Evolutionary conservation across 2,888 invertebrate species (phyloP), one percentile per base, ranked within the genome.

Genomic region (Calameuta idolon): DNA sequence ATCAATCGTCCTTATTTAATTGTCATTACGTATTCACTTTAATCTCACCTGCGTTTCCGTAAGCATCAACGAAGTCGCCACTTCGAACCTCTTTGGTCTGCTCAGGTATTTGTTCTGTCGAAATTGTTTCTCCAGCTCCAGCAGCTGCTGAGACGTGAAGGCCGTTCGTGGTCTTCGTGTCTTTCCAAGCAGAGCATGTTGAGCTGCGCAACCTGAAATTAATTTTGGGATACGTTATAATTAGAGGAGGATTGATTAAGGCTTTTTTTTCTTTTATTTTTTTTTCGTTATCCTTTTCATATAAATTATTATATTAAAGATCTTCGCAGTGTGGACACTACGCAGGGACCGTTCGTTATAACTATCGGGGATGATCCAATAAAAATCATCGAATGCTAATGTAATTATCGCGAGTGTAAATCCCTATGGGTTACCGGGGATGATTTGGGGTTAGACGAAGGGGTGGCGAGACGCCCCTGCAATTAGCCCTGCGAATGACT

Each of bases 21-120:
- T 55, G 1, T 9, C 2, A 3, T 55, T 55, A 23, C 2, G 9
- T 23, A 2, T 55, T 9, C 69, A 34, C 11, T 77, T 11, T 11
- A 33, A 11, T 86, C 91, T 92, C 91, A 98, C 98, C 96, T 99
- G 98, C 11, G 99, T 99, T 93, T 99, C 99, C 0, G 99, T 99
- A 71, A 99, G 94, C 96, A 98, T 98, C 79, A 99, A 93, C 77
- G 97, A 97, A 79, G 99, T 99, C 73, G 99, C 99, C 75, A 99
- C 99, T 92, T 99, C 99, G 92, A 99, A 99, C 88, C 99, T 94
- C 92, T 99, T 99, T 33, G 99, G 99, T 85, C 99, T 93, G 55
- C 99, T 99, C 73, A 99, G 95, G 93, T 99, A 99, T 92, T 99
- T 99, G 94, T 99, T 99, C 94, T 98, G 98, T 81, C 98, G 95